Conservation (phyloP, 2,888 invertebrate species). For the Parnassius orleans region DNA sequence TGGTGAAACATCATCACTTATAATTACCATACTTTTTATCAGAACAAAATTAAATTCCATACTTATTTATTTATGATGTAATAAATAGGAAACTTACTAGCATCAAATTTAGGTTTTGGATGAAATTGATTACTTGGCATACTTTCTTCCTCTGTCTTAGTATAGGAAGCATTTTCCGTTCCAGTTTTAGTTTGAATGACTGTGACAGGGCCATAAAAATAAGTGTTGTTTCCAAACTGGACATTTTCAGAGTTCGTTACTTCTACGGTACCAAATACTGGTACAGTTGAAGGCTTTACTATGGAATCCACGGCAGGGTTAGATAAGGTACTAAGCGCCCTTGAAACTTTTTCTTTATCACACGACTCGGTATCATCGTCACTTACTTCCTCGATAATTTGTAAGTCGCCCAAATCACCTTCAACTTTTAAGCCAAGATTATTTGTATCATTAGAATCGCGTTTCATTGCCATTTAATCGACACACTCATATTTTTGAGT, state of each 20-base stretch:
- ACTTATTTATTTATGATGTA: too few species aligned
- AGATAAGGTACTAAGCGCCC: constrained; percentile 31
- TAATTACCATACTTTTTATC: too few species aligned
- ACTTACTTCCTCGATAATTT: constrained; percentile 54
- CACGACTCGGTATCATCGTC: constrained; percentile 44
- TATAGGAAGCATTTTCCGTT: constrained; percentile 58
- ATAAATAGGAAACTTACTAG: constrained; percentile 28
- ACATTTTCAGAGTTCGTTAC: constrained; percentile 86
- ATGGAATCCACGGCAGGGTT: constrained; percentile 27
- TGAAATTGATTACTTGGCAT: constrained; percentile 12
- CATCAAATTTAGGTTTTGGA: constrained; percentile 22
- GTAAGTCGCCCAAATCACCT: constrained; percentile 59
- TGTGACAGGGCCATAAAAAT: constrained; percentile 88
- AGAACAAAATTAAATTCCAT: too few species aligned
- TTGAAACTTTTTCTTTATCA: constrained; percentile 36
- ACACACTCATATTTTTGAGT: constrained; percentile 16
- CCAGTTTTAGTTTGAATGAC: constrained; percentile 80
- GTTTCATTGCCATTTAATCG: constrained; percentile 47
- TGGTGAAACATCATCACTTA: too few species aligned
- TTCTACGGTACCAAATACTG: constrained; percentile 80
- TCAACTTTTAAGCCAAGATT: constrained; percentile 50
- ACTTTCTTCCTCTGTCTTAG: constrained; percentile 49
- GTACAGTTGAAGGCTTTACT: constrained; percentile 42
- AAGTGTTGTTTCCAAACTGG: constrained; percentile 88
- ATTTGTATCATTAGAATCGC: constrained; percentile 34